Base-by-base conservation (phyloP, 2,797 vertebrate species). In the Mormyrops attenuatus region DNA sequence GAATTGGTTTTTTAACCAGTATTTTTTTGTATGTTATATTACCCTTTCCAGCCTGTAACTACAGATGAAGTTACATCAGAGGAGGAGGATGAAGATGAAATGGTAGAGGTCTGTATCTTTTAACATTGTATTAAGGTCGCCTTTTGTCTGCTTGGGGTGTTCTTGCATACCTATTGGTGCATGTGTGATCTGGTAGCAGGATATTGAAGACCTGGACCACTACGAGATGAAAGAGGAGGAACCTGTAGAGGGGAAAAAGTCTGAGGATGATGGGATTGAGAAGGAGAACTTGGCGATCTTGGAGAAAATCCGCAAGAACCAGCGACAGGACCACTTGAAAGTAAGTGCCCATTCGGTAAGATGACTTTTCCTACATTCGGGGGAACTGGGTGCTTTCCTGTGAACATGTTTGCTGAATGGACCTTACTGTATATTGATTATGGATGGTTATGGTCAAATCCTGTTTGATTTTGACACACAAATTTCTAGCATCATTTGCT, bases 221-320 rank as follows among this genome's bases (percentile, higher is more conserved):
- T 99, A 99, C 91, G 99, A 99, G 91, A 99, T 99, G 99, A 99
- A 99, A 96, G 99, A 99, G 93, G 98, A 99, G 93, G 98, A 99
- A 90, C 98, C 98, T 1, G 95, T 96, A 88, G 98, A 97, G 88
- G 98, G 98, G 26, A 99, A 99, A 92, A 99, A 99, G 89, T 98
- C 97, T 0, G 99, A 99, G 92, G 99, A 99, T 88, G 99, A 99
- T 92, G 99, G 99, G 91, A 99, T 99, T 9, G 99, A 99, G 93
- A 99, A 99, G 93, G 99, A 99, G 93, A 99, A 99, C 92, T 95
- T 99, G 92, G 99, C 97, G 89, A 98, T 99, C 93, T 95, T 99
- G 90, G 99, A 99, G 95, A 99, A 99, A 95, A 99, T 99, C 91
- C 96, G 98, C 92, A 99, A 99, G 96, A 99, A 98, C 96, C 99